These are phyloP conservation scores for Lordiphosa andalusiaca DNA, from an alignment of 2,888 invertebrate genomes.

Conservation along the genomic window DNA sequence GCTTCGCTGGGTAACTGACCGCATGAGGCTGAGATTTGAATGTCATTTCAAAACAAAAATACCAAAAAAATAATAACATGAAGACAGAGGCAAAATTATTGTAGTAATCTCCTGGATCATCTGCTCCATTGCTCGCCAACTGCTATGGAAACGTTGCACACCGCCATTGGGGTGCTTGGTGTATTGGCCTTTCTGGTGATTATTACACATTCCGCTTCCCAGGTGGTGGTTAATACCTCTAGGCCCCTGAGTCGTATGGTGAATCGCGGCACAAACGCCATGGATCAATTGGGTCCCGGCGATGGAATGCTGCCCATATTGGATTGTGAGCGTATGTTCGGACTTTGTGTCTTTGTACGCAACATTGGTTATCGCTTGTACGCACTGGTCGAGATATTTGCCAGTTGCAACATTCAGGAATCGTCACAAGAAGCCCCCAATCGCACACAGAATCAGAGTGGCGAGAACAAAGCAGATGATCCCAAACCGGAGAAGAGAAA, in stretches of 20 bases:
- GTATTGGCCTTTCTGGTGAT: constrained; percentile 25
- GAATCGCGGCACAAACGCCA: constrained; percentile 4
- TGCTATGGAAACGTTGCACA: constrained; percentile 24
- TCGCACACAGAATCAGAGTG: neutral
- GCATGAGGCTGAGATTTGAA: neutral
- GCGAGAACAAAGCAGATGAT: no score
- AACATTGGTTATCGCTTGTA: neutral
- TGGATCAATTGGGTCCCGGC: constrained; percentile 8
- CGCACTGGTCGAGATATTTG: constrained; percentile 1
- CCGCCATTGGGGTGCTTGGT: constrained; percentile 20
- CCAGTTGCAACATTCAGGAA: neutral
- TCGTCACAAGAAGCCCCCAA: no score
- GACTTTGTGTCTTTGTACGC: neutral
- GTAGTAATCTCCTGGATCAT: neutral
- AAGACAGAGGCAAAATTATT: neutral
- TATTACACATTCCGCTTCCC: constrained; percentile 6
- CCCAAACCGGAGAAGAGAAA: no score
- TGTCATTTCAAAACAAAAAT: constrained; percentile 5
- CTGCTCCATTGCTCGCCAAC: no score
- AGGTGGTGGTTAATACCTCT: neutral
- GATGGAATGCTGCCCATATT: constrained; percentile 16
- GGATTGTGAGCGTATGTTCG: neutral
- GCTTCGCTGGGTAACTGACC: neutral
- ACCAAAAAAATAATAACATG: neutral
- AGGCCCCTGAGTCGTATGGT: constrained; percentile 6